A percentile compares a stretch with the other conserved stretches of the same genome.
These are phyloP conservation scores for Tetranychus urticae DNA, from an alignment of 1,140 invertebrate species.

Conservation along the genomic window DNA sequence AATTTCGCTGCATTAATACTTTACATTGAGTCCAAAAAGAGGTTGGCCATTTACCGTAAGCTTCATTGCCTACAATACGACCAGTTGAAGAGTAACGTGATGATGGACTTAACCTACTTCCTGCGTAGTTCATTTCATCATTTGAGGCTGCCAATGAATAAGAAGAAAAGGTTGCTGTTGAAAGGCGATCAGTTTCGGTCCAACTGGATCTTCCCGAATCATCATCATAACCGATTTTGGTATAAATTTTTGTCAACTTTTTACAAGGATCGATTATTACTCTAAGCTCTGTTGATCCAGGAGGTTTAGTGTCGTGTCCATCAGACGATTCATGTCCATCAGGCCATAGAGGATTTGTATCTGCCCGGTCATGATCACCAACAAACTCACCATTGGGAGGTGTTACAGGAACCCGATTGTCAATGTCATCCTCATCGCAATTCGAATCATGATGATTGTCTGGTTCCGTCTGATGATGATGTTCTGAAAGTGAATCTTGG, in stretches of 20 bases:
- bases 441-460: background rate
- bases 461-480: background rate
- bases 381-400: background rate
- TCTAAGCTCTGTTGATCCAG: background rate
- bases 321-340: background rate
- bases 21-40: slow-evolving; percentile 56
- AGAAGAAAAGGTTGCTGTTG: slow-evolving; percentile 38
- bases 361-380: too few relatives aligned
- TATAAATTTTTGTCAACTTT: background rate
- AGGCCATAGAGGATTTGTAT: background rate
- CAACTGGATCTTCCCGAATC: slow-evolving; percentile 36
- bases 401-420: background rate
- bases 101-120: background rate
- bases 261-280: background rate
- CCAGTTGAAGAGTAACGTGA: background rate
- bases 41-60: slow-evolving; percentile 37
- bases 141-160: slow-evolving; percentile 11
- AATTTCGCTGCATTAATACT: slow-evolving; percentile 48
- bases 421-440: background rate
- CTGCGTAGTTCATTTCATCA: background rate
- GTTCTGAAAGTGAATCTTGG: background rate
- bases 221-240: slow-evolving; percentile 28
- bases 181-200: slow-evolving; percentile 31
- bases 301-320: background rate
- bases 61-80: background rate